Conservation (phyloP, 64 coral and sea anemone species). For the Porites lutea region DNA sequence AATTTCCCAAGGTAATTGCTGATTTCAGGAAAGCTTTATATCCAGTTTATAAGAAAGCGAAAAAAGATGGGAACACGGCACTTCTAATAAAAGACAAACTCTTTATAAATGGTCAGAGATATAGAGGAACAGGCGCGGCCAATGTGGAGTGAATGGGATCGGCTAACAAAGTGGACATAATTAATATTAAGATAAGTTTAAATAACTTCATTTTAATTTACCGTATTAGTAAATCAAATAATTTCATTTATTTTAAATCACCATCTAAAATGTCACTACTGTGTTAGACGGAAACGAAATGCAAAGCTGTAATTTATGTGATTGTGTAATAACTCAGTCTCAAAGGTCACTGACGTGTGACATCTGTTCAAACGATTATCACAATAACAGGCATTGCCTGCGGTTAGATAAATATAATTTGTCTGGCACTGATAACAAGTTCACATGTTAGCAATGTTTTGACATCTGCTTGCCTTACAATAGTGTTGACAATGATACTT, state of each 20-base stretch:
- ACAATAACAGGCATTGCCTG: not conserved
- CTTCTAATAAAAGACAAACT: not conserved
- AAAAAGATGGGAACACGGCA: not conserved
- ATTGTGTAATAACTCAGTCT: too few species aligned
- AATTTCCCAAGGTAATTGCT: constrained; percentile 19
- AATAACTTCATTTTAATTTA: too few species aligned
- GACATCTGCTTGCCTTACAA: not conserved
- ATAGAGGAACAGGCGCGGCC: too few species aligned
- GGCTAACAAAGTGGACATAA: too few species aligned
- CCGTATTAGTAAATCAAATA: too few species aligned
- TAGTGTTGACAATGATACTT: not conserved
- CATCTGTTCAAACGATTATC: not conserved
- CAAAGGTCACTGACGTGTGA: too few species aligned
- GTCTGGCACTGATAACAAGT: not conserved
- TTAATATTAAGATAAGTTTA: too few species aligned
- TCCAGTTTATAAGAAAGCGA: not conserved
- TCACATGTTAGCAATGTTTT: not conserved
- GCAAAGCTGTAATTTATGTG: not conserved
- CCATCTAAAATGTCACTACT: too few species aligned
- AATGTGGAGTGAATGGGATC: too few species aligned
- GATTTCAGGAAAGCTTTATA: not conserved
- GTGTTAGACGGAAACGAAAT: too few species aligned
- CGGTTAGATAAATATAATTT: not conserved
- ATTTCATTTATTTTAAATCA: too few species aligned
- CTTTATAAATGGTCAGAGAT: too few species aligned